phyloP scores from a whole-genome alignment of 37 sponge, comb jelly and placozoan genomes.

The Axinella damicornis region DNA sequence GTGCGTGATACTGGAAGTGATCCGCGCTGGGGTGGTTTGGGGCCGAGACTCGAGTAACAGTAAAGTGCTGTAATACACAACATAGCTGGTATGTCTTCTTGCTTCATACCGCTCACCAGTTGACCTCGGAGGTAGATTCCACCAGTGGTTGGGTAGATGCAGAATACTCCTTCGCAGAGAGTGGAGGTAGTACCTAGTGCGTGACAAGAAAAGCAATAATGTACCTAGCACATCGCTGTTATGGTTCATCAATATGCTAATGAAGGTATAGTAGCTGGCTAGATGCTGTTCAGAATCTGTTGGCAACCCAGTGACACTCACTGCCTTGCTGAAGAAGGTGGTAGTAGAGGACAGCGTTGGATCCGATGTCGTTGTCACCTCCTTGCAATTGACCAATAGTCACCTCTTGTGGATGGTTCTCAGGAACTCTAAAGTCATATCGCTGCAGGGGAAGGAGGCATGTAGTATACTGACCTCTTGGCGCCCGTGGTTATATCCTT shows the following conservation, averaged over 20 bases:
- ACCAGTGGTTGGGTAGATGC: conserved; percentile 22
- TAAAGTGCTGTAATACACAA: too few species aligned
- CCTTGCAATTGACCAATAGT: not conserved
- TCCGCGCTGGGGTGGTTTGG: too few species aligned
- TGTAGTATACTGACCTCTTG: too few species aligned
- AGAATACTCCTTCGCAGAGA: not conserved
- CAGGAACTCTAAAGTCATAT: not conserved
- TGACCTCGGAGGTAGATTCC: not conserved
- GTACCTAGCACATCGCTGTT: too few species aligned
- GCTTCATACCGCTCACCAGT: conserved; percentile 4
- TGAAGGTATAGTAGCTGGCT: too few species aligned
- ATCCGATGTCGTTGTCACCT: conserved; percentile 34
- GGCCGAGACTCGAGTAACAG: too few species aligned
- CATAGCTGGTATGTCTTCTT: too few species aligned
- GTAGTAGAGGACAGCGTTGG: conserved; percentile 46
- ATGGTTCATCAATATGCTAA: too few species aligned
- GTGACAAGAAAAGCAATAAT: conserved; percentile 8
- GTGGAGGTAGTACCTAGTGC: not conserved
- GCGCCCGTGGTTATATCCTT: too few species aligned
- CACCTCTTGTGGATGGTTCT: not conserved
- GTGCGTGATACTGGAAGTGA: too few species aligned
- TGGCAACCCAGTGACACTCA: too few species aligned
- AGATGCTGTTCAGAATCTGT: too few species aligned
- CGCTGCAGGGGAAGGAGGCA: conserved; percentile 2
- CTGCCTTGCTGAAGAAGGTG: not conserved